A percentile compares a stretch with the other conserved stretches of the same genome.
These are phyloP conservation scores for Ruditapes philippinarum DNA, from an alignment of 1,140 invertebrate genomes.

Conservation along the genomic window DNA sequence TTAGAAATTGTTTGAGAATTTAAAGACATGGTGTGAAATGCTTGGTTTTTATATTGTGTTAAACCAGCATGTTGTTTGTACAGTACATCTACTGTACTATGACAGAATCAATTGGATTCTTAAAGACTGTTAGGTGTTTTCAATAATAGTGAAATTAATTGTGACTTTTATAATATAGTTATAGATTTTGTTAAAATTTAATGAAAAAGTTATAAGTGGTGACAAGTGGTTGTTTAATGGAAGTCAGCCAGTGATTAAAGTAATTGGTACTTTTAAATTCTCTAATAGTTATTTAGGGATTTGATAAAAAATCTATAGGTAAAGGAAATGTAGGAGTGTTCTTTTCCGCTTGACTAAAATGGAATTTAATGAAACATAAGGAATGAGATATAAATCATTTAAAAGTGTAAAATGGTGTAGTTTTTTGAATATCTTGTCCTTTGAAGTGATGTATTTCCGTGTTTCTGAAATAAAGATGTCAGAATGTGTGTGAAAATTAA, in stretches of 20 bases:
- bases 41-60: too few species aligned
- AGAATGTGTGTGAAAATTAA: neutral
- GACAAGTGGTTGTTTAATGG: neutral
- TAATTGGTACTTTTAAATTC: too few species aligned
- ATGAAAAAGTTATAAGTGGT: neutral
- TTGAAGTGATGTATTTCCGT: neutral
- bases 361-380: too few species aligned
- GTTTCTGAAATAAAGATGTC: neutral
- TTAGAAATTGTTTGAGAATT: too few species aligned
- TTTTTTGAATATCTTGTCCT: slow-evolving; percentile 7
- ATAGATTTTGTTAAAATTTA: neutral
- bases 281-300: too few species aligned
- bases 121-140: neutral
- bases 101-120: neutral
- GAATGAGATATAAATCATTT: neutral
- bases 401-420: neutral
- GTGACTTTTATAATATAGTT: neutral
- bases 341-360: too few species aligned
- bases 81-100: neutral
- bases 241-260: too few species aligned
- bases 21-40: too few species aligned
- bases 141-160: neutral
- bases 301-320: too few species aligned
- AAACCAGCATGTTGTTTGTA: neutral
- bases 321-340: too few species aligned